These are phyloP conservation scores for Cervus canadensis DNA, from an alignment of 2,113 vertebrate genomes.

Conservation along the genomic window DNA sequence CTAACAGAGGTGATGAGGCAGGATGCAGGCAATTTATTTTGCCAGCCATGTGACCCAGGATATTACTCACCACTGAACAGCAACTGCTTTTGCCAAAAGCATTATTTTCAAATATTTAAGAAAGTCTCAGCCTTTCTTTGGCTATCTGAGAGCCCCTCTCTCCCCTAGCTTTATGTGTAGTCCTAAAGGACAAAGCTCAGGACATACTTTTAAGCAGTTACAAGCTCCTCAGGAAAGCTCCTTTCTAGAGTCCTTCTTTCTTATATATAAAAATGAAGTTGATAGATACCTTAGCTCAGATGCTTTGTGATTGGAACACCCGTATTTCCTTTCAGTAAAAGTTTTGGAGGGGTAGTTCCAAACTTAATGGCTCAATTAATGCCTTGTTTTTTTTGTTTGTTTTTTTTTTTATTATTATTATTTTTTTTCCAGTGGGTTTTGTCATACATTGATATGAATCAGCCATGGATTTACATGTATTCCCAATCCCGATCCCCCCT, in stretches of 20 bases:
- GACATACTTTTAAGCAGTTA: not conserved
- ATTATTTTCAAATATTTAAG: constrained; percentile 46
- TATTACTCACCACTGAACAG: constrained; percentile 40
- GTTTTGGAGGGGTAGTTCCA: not conserved
- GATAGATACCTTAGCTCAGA: not conserved
- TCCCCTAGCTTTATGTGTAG: not conserved
- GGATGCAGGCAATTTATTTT: constrained; percentile 54
- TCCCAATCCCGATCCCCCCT: too few relatives aligned
- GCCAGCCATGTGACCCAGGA: constrained; percentile 42
- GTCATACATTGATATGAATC: too few relatives aligned
- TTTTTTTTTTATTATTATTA: too few relatives aligned
- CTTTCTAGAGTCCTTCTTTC: not conserved
- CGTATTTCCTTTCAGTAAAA: not conserved
- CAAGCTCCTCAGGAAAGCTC: not conserved
- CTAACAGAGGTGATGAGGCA: constrained; percentile 41
- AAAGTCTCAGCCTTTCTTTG: not conserved
- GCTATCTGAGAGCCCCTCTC: not conserved
- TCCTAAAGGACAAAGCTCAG: not conserved
- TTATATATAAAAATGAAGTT: not conserved
- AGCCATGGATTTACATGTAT: too few relatives aligned
- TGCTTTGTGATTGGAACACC: not conserved
- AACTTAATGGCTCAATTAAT: not conserved
- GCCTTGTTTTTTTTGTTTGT: too few relatives aligned
- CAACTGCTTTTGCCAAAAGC: constrained; percentile 32
- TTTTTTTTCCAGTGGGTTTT: too few relatives aligned